Evolutionary conservation across 2,888 invertebrate genomes (phyloP).

Genomic region (Rambutsinella grinnellia): DNA sequence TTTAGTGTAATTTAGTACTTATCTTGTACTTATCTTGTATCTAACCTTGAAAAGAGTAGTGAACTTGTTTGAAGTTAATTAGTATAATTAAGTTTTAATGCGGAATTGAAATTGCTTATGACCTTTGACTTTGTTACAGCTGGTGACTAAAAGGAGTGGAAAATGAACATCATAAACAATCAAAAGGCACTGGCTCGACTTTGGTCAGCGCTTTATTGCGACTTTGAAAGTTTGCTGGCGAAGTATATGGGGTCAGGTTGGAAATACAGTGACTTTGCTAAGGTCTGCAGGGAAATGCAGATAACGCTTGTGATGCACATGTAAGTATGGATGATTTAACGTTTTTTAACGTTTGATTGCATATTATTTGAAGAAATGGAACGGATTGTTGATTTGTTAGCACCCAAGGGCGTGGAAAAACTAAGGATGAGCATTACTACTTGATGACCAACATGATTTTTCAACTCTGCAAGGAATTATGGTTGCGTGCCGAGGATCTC

Average conservation of each 20-base stretch:
- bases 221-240: conserved; percentile 43
- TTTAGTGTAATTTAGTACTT: too few relatives aligned
- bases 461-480: conserved; percentile 42
- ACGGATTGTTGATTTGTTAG: conserved; percentile 11
- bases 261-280: conserved; percentile 36
- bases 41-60: too few relatives aligned
- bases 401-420: conserved; percentile 56
- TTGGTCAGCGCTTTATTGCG: conserved; percentile 49
- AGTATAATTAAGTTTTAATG: too few relatives aligned
- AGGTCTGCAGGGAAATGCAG: conserved; percentile 19
- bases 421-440: conserved; percentile 53
- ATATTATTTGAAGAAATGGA: too few relatives aligned
- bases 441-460: conserved; percentile 41
- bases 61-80: too few relatives aligned
- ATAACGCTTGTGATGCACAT: conserved; percentile 48
- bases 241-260: conserved; percentile 30
- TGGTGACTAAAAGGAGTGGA: too few relatives aligned
- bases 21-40: too few relatives aligned
- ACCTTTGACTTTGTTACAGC: too few relatives aligned
- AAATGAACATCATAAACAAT: conserved; percentile 25
- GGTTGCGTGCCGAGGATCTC: conserved; percentile 11
- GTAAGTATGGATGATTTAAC: conserved; percentile 44
- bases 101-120: too few relatives aligned
- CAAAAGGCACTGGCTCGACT: conserved; percentile 39
- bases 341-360: too few relatives aligned